Percentiles rank a stretch among this genome's conserved stretches.
Evolutionary conservation across 2,888 invertebrate species (phyloP).

Genomic region (Cryptosula pallasiana): DNA sequence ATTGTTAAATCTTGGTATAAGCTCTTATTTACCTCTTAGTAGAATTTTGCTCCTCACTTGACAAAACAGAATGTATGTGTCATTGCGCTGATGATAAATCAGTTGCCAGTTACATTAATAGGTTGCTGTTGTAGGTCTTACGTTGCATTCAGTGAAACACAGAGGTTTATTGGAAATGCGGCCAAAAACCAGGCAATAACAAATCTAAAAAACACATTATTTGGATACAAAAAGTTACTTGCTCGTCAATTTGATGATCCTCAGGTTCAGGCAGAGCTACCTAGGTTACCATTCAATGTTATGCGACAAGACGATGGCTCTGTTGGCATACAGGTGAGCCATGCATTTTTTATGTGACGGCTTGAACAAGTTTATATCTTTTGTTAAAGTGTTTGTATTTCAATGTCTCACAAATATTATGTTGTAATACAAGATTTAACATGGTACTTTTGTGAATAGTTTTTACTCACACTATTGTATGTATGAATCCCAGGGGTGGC

Average conservation of each 20-base stretch:
- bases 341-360: too few relatives aligned
- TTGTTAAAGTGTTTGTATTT: too few relatives aligned
- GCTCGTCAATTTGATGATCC: constrained; percentile 87
- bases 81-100: not conserved
- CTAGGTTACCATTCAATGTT: constrained; percentile 72
- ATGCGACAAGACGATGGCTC: constrained; percentile 71
- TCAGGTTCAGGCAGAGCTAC: constrained; percentile 72
- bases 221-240: constrained; percentile 84
- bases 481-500: too few relatives aligned
- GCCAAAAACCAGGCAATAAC: constrained; percentile 95
- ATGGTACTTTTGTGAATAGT: too few relatives aligned
- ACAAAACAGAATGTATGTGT: too few relatives aligned
- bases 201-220: constrained; percentile 93
- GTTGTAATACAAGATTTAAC: too few relatives aligned
- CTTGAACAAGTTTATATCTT: too few relatives aligned
- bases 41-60: too few relatives aligned
- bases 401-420: too few relatives aligned
- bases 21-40: too few relatives aligned
- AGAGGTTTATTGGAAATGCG: constrained; percentile 87
- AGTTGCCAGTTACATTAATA: not conserved
- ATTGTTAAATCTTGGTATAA: too few relatives aligned
- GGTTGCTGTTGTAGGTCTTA: constrained; percentile 70
- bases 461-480: too few relatives aligned
- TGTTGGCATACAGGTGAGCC: constrained; percentile 77
- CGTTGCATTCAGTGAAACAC: constrained; percentile 88